Conservation (phyloP, 2,797 vertebrate species). For the Tamandua tetradactyla region DNA sequence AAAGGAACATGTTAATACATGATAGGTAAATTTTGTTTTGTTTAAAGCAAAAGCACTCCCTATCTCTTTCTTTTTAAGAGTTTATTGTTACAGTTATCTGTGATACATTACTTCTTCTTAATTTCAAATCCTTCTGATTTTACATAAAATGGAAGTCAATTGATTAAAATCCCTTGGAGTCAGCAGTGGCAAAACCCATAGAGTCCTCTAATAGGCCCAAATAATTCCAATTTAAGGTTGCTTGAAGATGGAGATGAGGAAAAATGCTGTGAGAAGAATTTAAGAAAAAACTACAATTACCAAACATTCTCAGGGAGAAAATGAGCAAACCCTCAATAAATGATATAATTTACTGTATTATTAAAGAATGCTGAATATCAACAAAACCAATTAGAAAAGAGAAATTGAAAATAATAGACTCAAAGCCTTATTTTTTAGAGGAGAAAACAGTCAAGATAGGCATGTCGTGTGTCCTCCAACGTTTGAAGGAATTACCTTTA, state of each 20-base stretch:
- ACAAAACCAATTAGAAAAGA: neutral
- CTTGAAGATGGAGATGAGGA: neutral
- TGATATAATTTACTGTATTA: neutral
- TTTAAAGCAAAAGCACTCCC: neutral
- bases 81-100: neutral
- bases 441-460: neutral
- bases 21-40: neutral
- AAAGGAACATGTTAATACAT: neutral
- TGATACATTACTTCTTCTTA: neutral
- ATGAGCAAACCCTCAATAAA: neutral
- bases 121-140: neutral
- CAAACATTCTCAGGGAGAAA: neutral
- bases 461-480: neutral
- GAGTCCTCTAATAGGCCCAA: neutral
- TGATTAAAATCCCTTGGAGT: neutral
- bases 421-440: neutral
- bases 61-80: neutral
- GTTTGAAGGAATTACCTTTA: neutral
- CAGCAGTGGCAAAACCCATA: neutral
- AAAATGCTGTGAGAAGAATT: neutral
- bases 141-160: neutral
- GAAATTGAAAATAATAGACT: neutral
- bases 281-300: neutral
- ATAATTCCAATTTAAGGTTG: neutral
- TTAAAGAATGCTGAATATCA: neutral